phyloP scores from a whole-genome alignment of 2,797 vertebrate genomes.

The Champsocephalus gunnari region DNA sequence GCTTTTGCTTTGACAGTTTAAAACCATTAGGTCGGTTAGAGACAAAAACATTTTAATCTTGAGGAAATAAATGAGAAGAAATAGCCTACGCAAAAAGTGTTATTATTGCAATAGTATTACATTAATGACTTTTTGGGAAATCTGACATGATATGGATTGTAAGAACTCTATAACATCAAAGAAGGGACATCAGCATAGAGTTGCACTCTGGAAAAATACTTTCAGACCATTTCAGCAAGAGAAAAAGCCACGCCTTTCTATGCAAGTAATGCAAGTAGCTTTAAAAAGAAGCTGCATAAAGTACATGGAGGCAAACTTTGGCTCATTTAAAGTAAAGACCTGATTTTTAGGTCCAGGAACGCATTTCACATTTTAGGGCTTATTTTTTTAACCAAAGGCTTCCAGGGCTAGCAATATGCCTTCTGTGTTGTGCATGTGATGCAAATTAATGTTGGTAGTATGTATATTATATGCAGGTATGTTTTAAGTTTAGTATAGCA shows the following conservation, averaged over 20 bases:
- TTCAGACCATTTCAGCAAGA: slow-evolving; percentile 3
- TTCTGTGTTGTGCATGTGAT: slow-evolving; percentile 19
- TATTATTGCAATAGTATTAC: slow-evolving; percentile 40
- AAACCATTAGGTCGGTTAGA: slow-evolving; percentile 12
- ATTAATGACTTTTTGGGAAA: slow-evolving; percentile 53
- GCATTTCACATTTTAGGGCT: slow-evolving; percentile 28
- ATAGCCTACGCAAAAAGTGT: slow-evolving; percentile 9
- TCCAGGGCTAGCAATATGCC: background rate
- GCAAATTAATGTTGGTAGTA: background rate
- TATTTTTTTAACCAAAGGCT: slow-evolving; percentile 37
- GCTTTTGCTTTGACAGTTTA: slow-evolving; percentile 15
- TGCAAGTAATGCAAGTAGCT: slow-evolving; percentile 1
- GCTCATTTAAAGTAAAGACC: slow-evolving; percentile 1
- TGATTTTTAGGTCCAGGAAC: slow-evolving; percentile 34
- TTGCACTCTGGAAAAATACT: slow-evolving; percentile 17
- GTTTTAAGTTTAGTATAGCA: background rate
- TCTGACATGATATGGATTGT: slow-evolving; percentile 54
- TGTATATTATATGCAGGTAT: background rate
- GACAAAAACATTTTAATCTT: slow-evolving; percentile 27
- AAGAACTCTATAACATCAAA: slow-evolving; percentile 33
- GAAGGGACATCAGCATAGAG: slow-evolving; percentile 20
- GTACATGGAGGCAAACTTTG: slow-evolving; percentile 1
- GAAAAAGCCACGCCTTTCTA: background rate
- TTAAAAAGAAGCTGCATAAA: slow-evolving; percentile 10
- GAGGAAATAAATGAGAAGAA: slow-evolving; percentile 28